Evolutionary conservation across 2,888 invertebrate species (phyloP).

Genomic region (Leptinotarsa haldemani): DNA sequence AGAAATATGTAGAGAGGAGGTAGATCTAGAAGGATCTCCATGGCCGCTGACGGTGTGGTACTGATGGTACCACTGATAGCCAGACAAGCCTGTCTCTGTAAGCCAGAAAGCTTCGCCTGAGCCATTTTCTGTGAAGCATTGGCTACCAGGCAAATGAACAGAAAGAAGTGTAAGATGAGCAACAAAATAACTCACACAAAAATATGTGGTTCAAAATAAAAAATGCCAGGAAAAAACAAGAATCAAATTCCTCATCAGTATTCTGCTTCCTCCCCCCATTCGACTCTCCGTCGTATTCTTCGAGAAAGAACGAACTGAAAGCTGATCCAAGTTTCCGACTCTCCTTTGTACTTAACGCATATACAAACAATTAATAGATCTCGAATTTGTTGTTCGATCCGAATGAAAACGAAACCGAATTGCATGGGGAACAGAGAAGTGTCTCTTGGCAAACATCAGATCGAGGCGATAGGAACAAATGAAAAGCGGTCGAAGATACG

Average conservation of each 20-base stretch:
- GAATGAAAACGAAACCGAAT: slow-evolving; percentile 39
- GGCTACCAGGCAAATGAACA: too few relatives aligned
- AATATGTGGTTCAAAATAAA: neutral
- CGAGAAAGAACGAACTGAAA: neutral
- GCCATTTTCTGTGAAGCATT: too few relatives aligned
- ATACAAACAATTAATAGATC: slow-evolving; percentile 40
- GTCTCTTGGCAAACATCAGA: slow-evolving; percentile 29
- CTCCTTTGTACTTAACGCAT: slow-evolving; percentile 34
- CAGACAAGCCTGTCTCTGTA: too few relatives aligned
- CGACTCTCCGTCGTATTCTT: neutral
- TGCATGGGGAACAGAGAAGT: slow-evolving; percentile 22
- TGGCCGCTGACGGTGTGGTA: too few relatives aligned
- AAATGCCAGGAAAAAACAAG: neutral
- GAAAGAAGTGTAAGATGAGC: too few relatives aligned
- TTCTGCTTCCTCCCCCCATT: neutral
- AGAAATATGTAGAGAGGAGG: too few relatives aligned
- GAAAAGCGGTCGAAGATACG: slow-evolving; percentile 12
- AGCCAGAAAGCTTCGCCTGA: too few relatives aligned
- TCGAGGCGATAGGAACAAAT: slow-evolving; percentile 18
- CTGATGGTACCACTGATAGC: too few relatives aligned
- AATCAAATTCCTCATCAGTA: neutral
- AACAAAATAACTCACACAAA: too few relatives aligned
- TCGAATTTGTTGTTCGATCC: slow-evolving; percentile 38
- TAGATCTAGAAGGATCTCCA: too few relatives aligned
- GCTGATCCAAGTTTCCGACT: neutral